Evolutionary conservation across 2,888 invertebrate species (phyloP).

Genomic region (Gymnoscelis rufifasciata): DNA sequence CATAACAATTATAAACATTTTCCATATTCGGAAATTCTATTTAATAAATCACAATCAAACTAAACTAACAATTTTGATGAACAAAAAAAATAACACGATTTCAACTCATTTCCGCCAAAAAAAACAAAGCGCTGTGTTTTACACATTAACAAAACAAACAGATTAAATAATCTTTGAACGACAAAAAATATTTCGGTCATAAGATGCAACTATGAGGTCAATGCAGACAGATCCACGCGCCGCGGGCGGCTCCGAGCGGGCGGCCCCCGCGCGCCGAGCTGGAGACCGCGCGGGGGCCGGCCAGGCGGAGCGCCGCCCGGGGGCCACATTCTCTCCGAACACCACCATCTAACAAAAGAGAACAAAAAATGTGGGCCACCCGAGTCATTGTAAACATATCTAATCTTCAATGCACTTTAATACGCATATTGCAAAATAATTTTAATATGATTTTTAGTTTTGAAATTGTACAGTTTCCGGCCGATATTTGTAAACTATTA

Average conservation of each 20-base stretch:
- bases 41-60: background rate
- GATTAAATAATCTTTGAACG: too few relatives aligned
- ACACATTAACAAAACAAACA: background rate
- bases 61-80: background rate
- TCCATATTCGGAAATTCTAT: background rate
- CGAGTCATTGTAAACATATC: constrained; percentile 16
- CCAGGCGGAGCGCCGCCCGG: too few relatives aligned
- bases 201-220: too few relatives aligned
- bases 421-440: constrained; percentile 22
- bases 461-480: constrained; percentile 23
- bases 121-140: constrained; percentile 6
- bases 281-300: too few relatives aligned
- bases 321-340: constrained; percentile 20
- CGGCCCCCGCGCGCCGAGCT: too few relatives aligned
- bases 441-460: constrained; percentile 17
- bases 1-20: too few relatives aligned
- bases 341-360: constrained; percentile 20
- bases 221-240: too few relatives aligned
- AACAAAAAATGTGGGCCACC: constrained; percentile 24
- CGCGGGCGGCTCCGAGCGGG: constrained; percentile 4
- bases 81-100: background rate
- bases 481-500: constrained; percentile 19
- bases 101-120: constrained; percentile 2
- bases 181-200: too few relatives aligned
- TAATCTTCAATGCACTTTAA: constrained; percentile 17